Evolutionary conservation across 2,797 vertebrate species (phyloP).

Genomic region (Bradypodion pumilum): DNA sequence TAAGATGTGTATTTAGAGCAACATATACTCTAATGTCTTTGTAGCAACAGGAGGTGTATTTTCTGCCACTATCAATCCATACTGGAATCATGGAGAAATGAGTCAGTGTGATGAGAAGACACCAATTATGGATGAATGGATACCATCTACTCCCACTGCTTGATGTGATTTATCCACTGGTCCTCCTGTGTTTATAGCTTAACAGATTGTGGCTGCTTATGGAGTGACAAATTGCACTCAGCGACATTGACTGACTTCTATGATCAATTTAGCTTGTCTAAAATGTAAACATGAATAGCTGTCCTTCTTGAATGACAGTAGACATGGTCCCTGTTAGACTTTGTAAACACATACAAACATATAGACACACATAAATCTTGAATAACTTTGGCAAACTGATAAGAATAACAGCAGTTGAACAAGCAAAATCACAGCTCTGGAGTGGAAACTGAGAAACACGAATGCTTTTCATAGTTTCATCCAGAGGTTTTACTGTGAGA

Average conservation of each 20-base stretch:
- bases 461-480: slow-evolving; percentile 23
- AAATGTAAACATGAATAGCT: slow-evolving; percentile 77
- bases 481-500: slow-evolving; percentile 9
- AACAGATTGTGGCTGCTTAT: slow-evolving; percentile 79
- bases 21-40: slow-evolving; percentile 76
- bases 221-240: slow-evolving; percentile 82
- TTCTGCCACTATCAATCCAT: slow-evolving; percentile 85
- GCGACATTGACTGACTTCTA: slow-evolving; percentile 90
- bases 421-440: rapidly evolving
- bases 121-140: slow-evolving; percentile 90
- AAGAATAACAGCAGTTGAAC: slow-evolving; percentile 34
- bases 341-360: not conserved
- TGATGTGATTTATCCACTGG: slow-evolving; percentile 91
- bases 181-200: slow-evolving; percentile 80
- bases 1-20: slow-evolving; percentile 72
- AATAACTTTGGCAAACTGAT: slow-evolving; percentile 35
- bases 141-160: slow-evolving; percentile 82
- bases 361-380: slow-evolving; percentile 42
- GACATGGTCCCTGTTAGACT: slow-evolving; percentile 68
- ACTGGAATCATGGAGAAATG: slow-evolving; percentile 76
- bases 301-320: slow-evolving; percentile 76
- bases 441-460: slow-evolving; percentile 3
- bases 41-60: slow-evolving; percentile 80
- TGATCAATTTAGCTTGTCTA: slow-evolving; percentile 89
- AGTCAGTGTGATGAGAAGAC: slow-evolving; percentile 81